Base-by-base conservation (phyloP, 2,888 invertebrate genomes). In the Ptychoptera contaminata region DNA sequence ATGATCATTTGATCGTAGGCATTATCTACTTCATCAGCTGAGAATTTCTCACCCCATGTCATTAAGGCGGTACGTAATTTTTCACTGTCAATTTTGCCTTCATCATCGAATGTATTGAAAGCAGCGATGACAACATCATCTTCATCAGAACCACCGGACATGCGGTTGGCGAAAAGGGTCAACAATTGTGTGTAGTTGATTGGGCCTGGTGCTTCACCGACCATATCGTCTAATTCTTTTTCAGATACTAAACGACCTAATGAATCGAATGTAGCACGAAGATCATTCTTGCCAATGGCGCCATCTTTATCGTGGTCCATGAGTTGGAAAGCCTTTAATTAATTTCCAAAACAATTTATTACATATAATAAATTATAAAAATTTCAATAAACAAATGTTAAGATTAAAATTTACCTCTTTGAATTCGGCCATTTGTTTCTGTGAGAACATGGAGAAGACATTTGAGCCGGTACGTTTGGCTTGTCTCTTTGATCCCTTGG, bases 221-320 rank as follows among this genome's bases (percentile, higher is more conserved):
- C 72, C 91, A 92, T 88, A 60, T 82, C 75, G 57, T 91, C 88
- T 59, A 92, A 74, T 70, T 92, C 92, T 70, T 88, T 87, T 66
- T 92, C 92, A 59, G 77, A 75, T 61, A 84, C 82, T 57, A 92
- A 75, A 68, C 84, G 84, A 67, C 92, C 92, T 57, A 92, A 81
- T 58, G 83, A 82, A 72, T 93, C 91, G 72, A 87, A 91, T 63
- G 86, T 86, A 62, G 83, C 82, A 63, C 88, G 80, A 63, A 91
- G 76, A 72, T 91, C 91, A 68, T 80, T 81, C 74, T 90, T 90
- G 68, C 84, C 77, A 69, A 82, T 78, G 69, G 87, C 78, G 56
- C 87, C 87, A 65, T 92, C 92, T 71, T 92, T 92, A 75, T 92
- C 90, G 69, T 83, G 81, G 75, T 92, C 92, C 84, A 92, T 92